phyloP scores from a whole-genome alignment of 2,888 invertebrate genomes.

The Hyppa rectilinea region DNA sequence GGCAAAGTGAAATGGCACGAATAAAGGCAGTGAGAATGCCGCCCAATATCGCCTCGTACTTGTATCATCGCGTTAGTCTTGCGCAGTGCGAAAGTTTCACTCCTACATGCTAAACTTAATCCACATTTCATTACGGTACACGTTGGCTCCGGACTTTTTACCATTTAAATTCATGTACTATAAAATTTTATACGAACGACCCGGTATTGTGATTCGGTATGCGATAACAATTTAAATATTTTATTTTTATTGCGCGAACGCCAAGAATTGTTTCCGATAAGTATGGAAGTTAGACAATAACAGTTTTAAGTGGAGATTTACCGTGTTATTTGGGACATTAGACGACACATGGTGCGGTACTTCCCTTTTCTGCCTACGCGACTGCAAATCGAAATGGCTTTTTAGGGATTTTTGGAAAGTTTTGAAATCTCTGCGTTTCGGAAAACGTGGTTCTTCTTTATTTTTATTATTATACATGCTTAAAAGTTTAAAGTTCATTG shows the following conservation, averaged over 20 bases:
- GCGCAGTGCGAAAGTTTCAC: constrained; percentile 75
- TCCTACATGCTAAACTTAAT: constrained; percentile 75
- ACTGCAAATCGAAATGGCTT: constrained; percentile 30
- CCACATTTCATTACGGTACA: constrained; percentile 80
- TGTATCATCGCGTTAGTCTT: constrained; percentile 82
- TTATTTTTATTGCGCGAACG: constrained; percentile 69
- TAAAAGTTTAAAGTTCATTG: neutral
- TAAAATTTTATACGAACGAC: constrained; percentile 70
- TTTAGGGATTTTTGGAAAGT: constrained; percentile 35
- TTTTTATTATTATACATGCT: neutral
- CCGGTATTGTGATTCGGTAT: constrained; percentile 65
- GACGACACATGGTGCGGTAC: constrained; percentile 52
- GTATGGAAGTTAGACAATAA: constrained; percentile 71
- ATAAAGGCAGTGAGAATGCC: constrained; percentile 81
- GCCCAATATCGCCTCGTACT: constrained; percentile 83
- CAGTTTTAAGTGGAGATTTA: constrained; percentile 64
- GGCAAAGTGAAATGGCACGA: constrained; percentile 89
- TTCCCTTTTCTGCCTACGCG: constrained; percentile 49
- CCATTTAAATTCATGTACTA: constrained; percentile 70
- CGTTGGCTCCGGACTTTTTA: constrained; percentile 69
- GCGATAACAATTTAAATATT: constrained; percentile 72
- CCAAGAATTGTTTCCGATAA: constrained; percentile 67
- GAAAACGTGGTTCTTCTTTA: neutral
- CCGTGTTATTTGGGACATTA: constrained; percentile 58
- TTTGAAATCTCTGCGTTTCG: neutral